Evolutionary conservation across 2,797 vertebrate genomes (phyloP).

Genomic region (Notolepis coatsorum): DNA sequence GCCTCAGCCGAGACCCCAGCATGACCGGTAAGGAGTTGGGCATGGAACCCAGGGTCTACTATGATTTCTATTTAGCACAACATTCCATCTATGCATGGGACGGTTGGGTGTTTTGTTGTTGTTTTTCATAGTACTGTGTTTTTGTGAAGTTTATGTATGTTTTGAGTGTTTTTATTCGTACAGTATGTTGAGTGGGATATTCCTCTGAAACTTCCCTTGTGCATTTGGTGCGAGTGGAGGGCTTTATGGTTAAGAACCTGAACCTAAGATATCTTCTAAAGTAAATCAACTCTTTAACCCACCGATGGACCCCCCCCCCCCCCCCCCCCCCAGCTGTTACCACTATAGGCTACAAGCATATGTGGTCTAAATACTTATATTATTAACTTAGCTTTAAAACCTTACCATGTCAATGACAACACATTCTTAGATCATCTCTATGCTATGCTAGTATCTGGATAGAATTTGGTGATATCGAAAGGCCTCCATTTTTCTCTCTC

Average conservation of each 20-base stretch:
- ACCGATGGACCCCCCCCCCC: too few species aligned
- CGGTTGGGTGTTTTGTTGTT: slow-evolving; percentile 64
- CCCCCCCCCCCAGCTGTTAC: slow-evolving; percentile 33
- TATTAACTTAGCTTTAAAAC: slow-evolving; percentile 9
- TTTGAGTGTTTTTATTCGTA: slow-evolving; percentile 50
- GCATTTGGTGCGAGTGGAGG: slow-evolving; percentile 64
- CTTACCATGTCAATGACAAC: slow-evolving; percentile 16
- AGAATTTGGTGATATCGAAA: slow-evolving; percentile 53
- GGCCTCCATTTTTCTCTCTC: slow-evolving; percentile 54
- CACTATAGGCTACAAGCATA: slow-evolving; percentile 31
- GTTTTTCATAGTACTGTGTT: slow-evolving; percentile 52
- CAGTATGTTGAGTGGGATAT: slow-evolving; percentile 56
- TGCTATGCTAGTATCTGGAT: slow-evolving; percentile 11
- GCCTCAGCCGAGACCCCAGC: slow-evolving; percentile 94
- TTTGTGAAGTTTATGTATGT: slow-evolving; percentile 53
- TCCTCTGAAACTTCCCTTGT: slow-evolving; percentile 55
- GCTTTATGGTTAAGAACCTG: slow-evolving; percentile 76
- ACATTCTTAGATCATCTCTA: slow-evolving; percentile 1
- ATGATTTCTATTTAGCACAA: background rate
- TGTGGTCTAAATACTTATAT: slow-evolving; percentile 8
- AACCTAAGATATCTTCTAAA: too few species aligned
- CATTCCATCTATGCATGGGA: slow-evolving; percentile 62
- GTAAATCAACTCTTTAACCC: too few species aligned
- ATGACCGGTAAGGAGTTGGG: slow-evolving; percentile 92
- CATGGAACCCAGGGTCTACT: slow-evolving; percentile 5